These are phyloP conservation scores for Parelbella ahira DNA, from an alignment of 2,888 invertebrate species.

Conservation along the genomic window DNA sequence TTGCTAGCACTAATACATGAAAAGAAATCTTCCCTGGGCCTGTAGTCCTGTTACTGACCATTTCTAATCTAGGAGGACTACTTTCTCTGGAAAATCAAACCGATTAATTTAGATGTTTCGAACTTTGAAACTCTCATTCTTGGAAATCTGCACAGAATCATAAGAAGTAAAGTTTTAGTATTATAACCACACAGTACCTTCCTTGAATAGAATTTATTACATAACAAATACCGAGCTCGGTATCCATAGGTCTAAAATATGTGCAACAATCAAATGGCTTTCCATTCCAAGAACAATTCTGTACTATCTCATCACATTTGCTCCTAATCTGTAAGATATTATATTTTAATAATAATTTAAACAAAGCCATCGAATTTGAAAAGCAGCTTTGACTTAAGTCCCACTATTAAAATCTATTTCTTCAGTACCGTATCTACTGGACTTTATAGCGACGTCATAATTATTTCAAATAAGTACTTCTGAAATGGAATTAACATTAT, in stretches of 20 bases:
- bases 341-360: too few species aligned
- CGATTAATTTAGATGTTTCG: too few species aligned
- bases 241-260: constrained; percentile 83
- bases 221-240: constrained; percentile 84
- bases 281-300: constrained; percentile 83
- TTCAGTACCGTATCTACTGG: too few species aligned
- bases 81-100: constrained; percentile 48
- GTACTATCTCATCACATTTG: constrained; percentile 77
- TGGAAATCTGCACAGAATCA: too few species aligned
- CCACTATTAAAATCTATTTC: too few species aligned
- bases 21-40: constrained; percentile 84
- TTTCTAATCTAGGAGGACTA: constrained; percentile 66
- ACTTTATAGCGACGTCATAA: too few species aligned
- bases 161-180: constrained; percentile 13
- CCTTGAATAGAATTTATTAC: constrained; percentile 84
- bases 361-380: too few species aligned
- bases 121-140: too few species aligned
- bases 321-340: constrained; percentile 76
- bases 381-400: too few species aligned
- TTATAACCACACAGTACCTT: constrained; percentile 40
- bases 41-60: constrained; percentile 83
- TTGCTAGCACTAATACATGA: constrained; percentile 68
- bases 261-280: constrained; percentile 82
- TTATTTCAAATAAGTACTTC: too few species aligned
- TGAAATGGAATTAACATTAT: too few species aligned